A percentile compares a stretch with the other conserved stretches of the same genome.
Evolutionary conservation across 2,888 invertebrate species (phyloP).

Genomic region (Chesias legatella): DNA sequence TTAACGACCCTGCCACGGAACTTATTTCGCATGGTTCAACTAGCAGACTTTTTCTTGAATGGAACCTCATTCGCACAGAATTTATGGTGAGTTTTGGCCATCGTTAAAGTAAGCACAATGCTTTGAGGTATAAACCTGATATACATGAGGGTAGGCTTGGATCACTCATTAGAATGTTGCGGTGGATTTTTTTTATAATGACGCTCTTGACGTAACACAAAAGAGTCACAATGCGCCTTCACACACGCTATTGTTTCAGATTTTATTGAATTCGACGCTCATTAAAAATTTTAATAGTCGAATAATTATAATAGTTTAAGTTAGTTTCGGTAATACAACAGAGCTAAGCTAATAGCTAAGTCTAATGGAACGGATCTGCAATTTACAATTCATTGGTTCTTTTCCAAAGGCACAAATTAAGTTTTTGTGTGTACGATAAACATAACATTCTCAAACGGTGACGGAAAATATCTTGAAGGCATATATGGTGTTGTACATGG

Average conservation of each 20-base stretch:
- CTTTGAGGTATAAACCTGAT: conserved; percentile 19
- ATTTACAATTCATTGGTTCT: too few relatives aligned
- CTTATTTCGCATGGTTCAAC: too few relatives aligned
- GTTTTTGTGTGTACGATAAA: too few relatives aligned
- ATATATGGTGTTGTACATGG: too few relatives aligned
- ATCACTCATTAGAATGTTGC: conserved; percentile 65
- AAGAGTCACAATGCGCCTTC: conserved; percentile 59
- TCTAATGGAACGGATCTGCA: too few relatives aligned
- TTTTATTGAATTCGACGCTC: conserved; percentile 71
- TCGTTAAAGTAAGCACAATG: conserved; percentile 36
- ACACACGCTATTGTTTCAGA: conserved; percentile 66
- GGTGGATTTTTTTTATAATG: conserved; percentile 66
- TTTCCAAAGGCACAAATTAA: too few relatives aligned
- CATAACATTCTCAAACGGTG: too few relatives aligned
- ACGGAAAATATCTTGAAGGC: too few relatives aligned
- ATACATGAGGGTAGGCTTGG: conserved; percentile 28
- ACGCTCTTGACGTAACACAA: conserved; percentile 54
- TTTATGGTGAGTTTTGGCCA: conserved; percentile 22
- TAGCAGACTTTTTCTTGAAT: conserved; percentile 5
- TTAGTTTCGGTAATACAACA: background rate
- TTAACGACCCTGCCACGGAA: too few relatives aligned
- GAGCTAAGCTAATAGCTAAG: too few relatives aligned
- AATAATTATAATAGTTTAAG: conserved; percentile 23
- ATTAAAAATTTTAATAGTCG: conserved; percentile 53
- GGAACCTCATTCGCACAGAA: conserved; percentile 7